These are phyloP conservation scores for Notiomystis cincta DNA, from an alignment of 2,113 vertebrate genomes.

Conservation along the genomic window DNA sequence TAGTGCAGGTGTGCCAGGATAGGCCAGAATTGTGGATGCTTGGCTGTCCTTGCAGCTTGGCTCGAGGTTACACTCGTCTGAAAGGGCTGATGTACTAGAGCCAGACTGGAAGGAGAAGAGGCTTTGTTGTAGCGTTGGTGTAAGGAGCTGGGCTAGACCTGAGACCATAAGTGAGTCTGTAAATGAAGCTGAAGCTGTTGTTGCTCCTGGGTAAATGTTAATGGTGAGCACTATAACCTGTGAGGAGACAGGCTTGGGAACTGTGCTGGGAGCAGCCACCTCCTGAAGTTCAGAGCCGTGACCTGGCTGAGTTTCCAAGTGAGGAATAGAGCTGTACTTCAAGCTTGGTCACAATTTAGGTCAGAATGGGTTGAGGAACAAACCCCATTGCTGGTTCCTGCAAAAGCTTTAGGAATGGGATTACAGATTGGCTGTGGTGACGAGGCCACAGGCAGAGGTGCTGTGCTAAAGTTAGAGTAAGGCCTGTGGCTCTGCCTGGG, in stretches of 20 bases:
- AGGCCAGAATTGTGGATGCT: neutral
- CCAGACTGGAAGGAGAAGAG: neutral
- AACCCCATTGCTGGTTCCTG: neutral
- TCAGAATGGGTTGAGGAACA: neutral
- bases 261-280: neutral
- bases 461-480: neutral
- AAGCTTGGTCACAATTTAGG: neutral
- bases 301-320: neutral
- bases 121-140: neutral
- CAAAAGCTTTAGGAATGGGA: neutral
- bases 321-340: neutral
- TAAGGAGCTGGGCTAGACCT: neutral
- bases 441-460: neutral
- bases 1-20: neutral
- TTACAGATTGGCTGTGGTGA: neutral
- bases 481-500: neutral
- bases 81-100: neutral
- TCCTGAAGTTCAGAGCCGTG: neutral
- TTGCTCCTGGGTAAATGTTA: neutral
- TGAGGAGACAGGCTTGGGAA: neutral
- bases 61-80: neutral
- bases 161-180: neutral
- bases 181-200: neutral
- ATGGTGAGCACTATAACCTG: rapidly evolving
- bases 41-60: neutral